phyloP scores from a whole-genome alignment of 1,140 invertebrate genomes.

The Papilio dardanus region DNA sequence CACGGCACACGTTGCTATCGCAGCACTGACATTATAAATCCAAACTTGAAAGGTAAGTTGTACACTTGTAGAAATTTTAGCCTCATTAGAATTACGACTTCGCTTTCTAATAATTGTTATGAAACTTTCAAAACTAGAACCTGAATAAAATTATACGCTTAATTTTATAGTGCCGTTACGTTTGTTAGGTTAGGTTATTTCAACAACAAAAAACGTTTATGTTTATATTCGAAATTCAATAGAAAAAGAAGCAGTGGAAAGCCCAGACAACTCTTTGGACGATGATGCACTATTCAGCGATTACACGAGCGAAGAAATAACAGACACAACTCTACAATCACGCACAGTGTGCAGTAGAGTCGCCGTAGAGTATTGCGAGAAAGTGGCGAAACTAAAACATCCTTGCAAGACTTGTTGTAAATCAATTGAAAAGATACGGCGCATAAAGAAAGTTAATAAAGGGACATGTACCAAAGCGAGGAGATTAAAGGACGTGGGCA shows the following conservation, averaged over 20 bases:
- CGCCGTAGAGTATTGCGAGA: slow-evolving; percentile 7
- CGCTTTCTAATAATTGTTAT: background rate
- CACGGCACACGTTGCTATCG: slow-evolving; percentile 24
- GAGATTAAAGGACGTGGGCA: slow-evolving; percentile 14
- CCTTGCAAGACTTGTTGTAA: slow-evolving; percentile 22
- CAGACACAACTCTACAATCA: background rate
- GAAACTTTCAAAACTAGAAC: no score
- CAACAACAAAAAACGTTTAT: background rate
- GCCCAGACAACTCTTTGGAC: background rate
- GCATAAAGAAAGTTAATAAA: background rate
- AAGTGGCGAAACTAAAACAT: background rate
- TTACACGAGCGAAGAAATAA: slow-evolving; percentile 16
- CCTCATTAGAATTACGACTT: background rate
- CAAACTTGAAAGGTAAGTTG: slow-evolving; percentile 3
- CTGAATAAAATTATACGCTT: no score
- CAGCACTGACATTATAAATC: background rate
- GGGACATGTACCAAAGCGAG: background rate
- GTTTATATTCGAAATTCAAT: background rate
- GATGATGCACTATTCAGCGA: slow-evolving; percentile 23
- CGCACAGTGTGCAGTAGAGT: slow-evolving; percentile 19
- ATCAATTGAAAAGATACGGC: background rate
- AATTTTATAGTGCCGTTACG: no score
- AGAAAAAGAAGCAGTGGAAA: slow-evolving; percentile 18
- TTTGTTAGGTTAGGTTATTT: no score
- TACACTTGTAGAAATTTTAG: background rate